Evolutionary conservation across 2,888 invertebrate species (phyloP), one percentile per base, ranked within the genome.

Genomic region (Macroteleia sp.): DNA sequence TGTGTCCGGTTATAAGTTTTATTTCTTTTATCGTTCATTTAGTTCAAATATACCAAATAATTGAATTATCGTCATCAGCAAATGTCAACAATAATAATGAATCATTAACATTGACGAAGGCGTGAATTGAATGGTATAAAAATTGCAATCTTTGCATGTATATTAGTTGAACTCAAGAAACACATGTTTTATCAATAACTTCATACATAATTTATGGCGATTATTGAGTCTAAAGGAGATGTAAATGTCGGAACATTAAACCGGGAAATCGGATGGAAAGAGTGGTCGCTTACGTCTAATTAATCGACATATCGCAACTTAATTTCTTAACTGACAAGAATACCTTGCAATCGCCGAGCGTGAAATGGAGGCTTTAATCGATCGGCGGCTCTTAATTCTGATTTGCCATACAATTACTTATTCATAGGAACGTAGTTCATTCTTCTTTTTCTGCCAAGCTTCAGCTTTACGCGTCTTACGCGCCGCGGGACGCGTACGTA

Each of bases 391-490:
- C 81, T 86, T 87, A 83, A 86, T 86, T 87, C 82, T 84, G 84
- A 83, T 87, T 84, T 83, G 86, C 85, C 84, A 82, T 83, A 85
- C 86, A 86, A 88, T 89, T 88, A 89, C 86, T 87, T 89, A 89
- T 89, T 88, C 89, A 88, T 89, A 82, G 87, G 75, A 81, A 82
- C 77, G 79, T 80, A 71, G 77, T 75, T 50, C 28, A 56, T 36
- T 66, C 52, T 22, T 56, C n/a, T 67, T 78, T 73, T 66, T 64
- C 54, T 14, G 52, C 19, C 67, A 44, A 42, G 54, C 48, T 39
- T 36, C 59, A 61, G 54, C 61, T 64, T 64, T 62, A 54, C 61
- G 75, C 71, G 62, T 66, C 39, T 61, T 69, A 54, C 73, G 77
- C 73, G 62, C 52, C 57, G 54, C 64, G 52, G 56, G 14, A 67